Base-by-base conservation (phyloP, 2,888 invertebrate genomes). In the Volucella bombylans region DNA sequence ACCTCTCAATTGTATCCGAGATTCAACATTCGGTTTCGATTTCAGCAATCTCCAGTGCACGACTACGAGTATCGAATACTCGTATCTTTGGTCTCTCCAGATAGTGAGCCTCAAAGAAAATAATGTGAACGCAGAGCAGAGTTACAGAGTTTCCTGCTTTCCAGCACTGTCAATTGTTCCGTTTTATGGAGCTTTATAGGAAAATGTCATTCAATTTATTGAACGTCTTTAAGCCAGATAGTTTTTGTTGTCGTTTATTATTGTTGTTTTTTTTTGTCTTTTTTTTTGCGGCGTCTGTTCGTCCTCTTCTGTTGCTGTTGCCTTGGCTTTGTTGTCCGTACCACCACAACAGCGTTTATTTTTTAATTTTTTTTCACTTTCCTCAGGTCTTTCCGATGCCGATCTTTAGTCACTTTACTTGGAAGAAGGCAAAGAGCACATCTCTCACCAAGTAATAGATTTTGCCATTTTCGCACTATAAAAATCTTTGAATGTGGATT, bases 201-300 rank as follows among this genome's bases (percentile, higher is more conserved):
- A 81, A 80, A 85, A 71, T 65, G 76, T 76, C 80, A 77, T 85
- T 81, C 72, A 81, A 85, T 81, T 85, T 85, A 81, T 85, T 72
- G 76, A 72, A 81, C 72, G 81, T 77, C 76, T 82, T 65, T 77
- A 55, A 77, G 67, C 62, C 62, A 8, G 62, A 64, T 85, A 80
- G 67, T 74, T 80, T 67, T 74, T 73, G 15, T 15, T 31, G 39
- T 52, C 14, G 10, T 10, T 18, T 18, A 12, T 45, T 61, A 2
- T 23, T 61, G 18, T 14, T 18, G 12, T 45, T 31, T 18, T 18
- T 18, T 18, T 18, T 18, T 18, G 18, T 18, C 18, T 18, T 59
- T 31, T 76, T 38, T 59, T 43, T 38, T 59, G 31, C 45, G 15
- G 12, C 11, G 23, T 47, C 8, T 23, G 23, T 55, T 45, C 11